Percentiles rank a stretch among this genome's conserved stretches.
phyloP scores from a whole-genome alignment of 2,888 invertebrate genomes.

The Cryptocephalus primarius region DNA sequence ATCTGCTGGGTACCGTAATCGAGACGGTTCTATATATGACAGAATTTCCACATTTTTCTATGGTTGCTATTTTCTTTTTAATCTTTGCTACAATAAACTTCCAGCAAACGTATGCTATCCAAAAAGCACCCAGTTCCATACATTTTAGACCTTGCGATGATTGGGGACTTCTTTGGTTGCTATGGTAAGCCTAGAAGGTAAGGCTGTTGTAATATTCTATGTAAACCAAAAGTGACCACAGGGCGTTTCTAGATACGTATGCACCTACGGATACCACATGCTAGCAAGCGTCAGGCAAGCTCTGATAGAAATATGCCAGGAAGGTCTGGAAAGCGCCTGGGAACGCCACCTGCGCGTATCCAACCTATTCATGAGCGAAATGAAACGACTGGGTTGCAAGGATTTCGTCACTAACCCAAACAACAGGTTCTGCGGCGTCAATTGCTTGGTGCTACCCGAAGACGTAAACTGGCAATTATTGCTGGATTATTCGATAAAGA shows the following conservation, averaged over 20 bases:
- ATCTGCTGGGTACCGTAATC: too few species aligned
- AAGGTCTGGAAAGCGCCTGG: slow-evolving; percentile 58
- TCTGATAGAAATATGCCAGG: slow-evolving; percentile 54
- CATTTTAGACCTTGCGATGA: slow-evolving; percentile 51
- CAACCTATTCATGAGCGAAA: slow-evolving; percentile 49
- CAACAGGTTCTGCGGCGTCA: slow-evolving; percentile 54
- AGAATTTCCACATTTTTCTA: too few species aligned
- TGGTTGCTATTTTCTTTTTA: too few species aligned
- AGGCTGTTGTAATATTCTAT: not conserved
- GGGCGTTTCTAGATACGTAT: slow-evolving; percentile 54
- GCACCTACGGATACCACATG: slow-evolving; percentile 65
- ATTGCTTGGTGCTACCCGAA: slow-evolving; percentile 49
- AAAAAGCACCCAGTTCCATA: slow-evolving; percentile 44
- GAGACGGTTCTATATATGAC: too few species aligned
- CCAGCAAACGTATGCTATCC: slow-evolving; percentile 42
- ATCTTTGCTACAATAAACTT: slow-evolving; percentile 9
- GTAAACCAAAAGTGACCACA: too few species aligned
- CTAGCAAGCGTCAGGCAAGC: slow-evolving; percentile 69
- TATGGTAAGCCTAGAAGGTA: slow-evolving; percentile 3
- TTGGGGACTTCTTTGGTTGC: slow-evolving; percentile 50
- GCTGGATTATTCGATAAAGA: slow-evolving; percentile 11
- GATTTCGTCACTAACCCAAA: slow-evolving; percentile 54
- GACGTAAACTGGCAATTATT: slow-evolving; percentile 46
- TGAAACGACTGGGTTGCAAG: slow-evolving; percentile 52
- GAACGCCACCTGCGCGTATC: slow-evolving; percentile 54